phyloP scores from a whole-genome alignment of 2,888 invertebrate genomes.

The Rotaria sp. region DNA sequence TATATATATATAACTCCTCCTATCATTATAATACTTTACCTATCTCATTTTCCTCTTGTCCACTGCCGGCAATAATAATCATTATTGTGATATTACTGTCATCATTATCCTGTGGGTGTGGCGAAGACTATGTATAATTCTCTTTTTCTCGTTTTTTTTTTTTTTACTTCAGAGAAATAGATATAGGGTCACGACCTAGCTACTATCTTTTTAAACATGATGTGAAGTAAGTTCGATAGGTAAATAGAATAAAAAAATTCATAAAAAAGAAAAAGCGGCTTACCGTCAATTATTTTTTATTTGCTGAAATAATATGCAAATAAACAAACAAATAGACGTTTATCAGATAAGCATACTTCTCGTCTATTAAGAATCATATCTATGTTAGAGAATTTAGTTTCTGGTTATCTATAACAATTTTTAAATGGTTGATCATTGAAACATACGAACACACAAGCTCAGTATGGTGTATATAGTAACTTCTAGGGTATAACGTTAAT shows the following conservation, averaged over 20 bases:
- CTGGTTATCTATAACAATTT: neutral
- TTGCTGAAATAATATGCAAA: constrained; percentile 12
- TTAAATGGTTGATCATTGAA: neutral
- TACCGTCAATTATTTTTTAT: neutral
- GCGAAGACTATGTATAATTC: neutral
- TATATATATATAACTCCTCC: neutral
- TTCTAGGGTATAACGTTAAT: neutral
- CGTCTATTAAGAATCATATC: neutral
- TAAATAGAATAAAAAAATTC: neutral
- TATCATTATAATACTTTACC: neutral
- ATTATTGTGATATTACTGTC: constrained; percentile 1
- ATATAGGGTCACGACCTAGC: neutral
- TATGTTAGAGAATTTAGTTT: neutral
- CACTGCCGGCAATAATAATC: neutral
- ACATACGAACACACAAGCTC: neutral
- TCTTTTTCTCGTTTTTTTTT: neutral
- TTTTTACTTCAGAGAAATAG: neutral
- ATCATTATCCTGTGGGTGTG: constrained; percentile 7
- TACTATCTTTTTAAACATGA: neutral
- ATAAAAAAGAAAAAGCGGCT: neutral
- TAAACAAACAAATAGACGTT: neutral
- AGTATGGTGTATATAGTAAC: neutral
- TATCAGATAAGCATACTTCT: neutral
- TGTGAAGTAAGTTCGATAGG: neutral
- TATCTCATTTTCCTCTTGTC: neutral